Base-by-base conservation (phyloP, 2,888 invertebrate genomes). In the Tortricodes alternella region DNA sequence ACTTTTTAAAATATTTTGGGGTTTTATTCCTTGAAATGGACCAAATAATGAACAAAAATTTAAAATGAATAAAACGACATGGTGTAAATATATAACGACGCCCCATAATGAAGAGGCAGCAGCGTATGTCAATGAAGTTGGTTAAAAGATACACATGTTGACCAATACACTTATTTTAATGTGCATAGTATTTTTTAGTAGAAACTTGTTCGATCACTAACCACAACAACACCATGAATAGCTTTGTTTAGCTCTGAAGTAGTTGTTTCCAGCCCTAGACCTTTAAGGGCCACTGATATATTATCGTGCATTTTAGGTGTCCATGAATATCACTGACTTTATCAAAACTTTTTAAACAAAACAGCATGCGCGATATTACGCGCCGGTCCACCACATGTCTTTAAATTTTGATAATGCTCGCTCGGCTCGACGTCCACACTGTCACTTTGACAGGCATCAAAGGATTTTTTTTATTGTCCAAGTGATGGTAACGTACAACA, bases 171-270 rank as follows among this genome's bases (percentile, higher is more conserved):
- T n/a, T n/a, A n/a, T n/a, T n/a, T n/a, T n/a, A n/a, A n/a, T n/a
- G n/a, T n/a, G n/a, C n/a, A n/a, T n/a, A n/a, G n/a, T n/a, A n/a
- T n/a, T n/a, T n/a, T n/a, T 46, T 9, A 13, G 46, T 15, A 24
- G 9, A 34, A 34, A 34, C 6, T 13, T 34, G 34, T 34, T 13
- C 15, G 5, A 15, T 52, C 34, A 75, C 82, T 78, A 69, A 85
- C 85, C 78, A 68, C 65, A 58, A 83, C 66, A 63, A 49, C 39
- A 46, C 48, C 37, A 15, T 53, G 39, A 9, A 60, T 44, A 15
- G 53, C 52, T 49, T 62, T 58, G 35, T 49, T 59, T 9, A 62
- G 37, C 16, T 58, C 62, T n/a, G 37, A 3, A 52, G 58, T 58
- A 13, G 51, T 46, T 5, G 51, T 51, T 48, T 56, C 55, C n/a